Evolutionary conservation across 2,888 invertebrate genomes (phyloP).

Genomic region (Cataglyphis livida): DNA sequence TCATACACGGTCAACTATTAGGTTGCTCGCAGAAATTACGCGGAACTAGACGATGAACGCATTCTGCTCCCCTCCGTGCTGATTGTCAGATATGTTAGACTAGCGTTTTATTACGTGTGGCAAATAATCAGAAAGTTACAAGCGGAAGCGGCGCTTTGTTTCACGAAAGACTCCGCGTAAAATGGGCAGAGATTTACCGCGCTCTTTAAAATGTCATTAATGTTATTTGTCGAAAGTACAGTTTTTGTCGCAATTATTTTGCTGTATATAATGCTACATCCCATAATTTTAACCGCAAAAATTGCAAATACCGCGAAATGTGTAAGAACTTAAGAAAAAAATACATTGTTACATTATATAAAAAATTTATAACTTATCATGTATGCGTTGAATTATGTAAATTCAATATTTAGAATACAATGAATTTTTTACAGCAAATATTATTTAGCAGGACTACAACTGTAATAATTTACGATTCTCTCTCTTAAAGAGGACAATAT

Average conservation of each 20-base stretch:
- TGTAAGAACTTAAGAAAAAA: not conserved
- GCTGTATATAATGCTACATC: not conserved
- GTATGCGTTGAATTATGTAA: not conserved
- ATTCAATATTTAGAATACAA: not conserved
- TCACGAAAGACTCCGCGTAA: slow-evolving; percentile 10
- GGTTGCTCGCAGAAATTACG: slow-evolving; percentile 47
- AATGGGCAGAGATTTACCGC: not conserved
- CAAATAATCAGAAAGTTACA: slow-evolving; percentile 52
- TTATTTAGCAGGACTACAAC: not conserved
- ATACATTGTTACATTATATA: not conserved
- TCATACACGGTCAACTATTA: slow-evolving; percentile 31
- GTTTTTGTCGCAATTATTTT: not conserved
- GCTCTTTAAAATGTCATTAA: not conserved
- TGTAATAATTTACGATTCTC: not conserved
- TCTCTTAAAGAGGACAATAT: slow-evolving; percentile 16
- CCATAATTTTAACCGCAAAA: not conserved
- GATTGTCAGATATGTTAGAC: slow-evolving; percentile 41
- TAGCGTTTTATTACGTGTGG: slow-evolving; percentile 46
- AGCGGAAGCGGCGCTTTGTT: slow-evolving; percentile 44
- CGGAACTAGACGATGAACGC: slow-evolving; percentile 47
- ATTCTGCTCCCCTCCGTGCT: slow-evolving; percentile 25
- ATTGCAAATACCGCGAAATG: not conserved
- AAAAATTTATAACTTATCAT: not conserved
- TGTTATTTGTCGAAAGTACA: not conserved
- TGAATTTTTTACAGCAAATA: not conserved